phyloP scores from a whole-genome alignment of 2,797 vertebrate species.

The Eulemur albifrons region DNA sequence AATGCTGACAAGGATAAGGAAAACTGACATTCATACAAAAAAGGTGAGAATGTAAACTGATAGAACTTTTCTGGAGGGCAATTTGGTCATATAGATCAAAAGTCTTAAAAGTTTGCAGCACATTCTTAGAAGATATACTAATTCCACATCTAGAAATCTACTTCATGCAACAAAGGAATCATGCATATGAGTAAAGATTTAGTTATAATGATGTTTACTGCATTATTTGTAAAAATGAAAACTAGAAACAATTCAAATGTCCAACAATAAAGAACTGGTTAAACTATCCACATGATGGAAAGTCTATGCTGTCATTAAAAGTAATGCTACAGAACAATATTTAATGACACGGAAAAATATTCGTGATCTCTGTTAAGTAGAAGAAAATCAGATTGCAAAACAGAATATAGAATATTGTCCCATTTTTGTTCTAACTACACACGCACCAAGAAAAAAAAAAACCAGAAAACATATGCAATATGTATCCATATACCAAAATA shows the following conservation, averaged over 20 bases:
- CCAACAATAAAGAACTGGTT: conserved; percentile 55
- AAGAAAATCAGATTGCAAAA: conserved; percentile 45
- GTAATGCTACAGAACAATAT: conserved; percentile 49
- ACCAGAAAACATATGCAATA: conserved; percentile 7
- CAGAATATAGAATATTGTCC: conserved; percentile 31
- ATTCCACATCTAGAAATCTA: conserved; percentile 44
- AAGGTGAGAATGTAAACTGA: conserved; percentile 33
- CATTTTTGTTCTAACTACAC: conserved; percentile 40
- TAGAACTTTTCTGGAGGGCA: conserved; percentile 6
- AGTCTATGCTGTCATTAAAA: conserved; percentile 67
- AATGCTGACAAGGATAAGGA: neutral
- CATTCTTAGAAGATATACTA: conserved; percentile 22
- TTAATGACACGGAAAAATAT: conserved; percentile 62
- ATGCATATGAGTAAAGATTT: conserved; percentile 41
- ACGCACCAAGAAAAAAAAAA: neutral
- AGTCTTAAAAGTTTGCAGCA: neutral
- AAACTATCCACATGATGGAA: conserved; percentile 45
- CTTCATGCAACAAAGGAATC: conserved; percentile 36
- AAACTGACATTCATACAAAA: conserved; percentile 31
- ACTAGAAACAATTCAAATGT: conserved; percentile 61
- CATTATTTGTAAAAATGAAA: conserved; percentile 64
- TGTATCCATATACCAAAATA: neutral
- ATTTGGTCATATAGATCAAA: neutral
- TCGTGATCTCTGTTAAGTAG: conserved; percentile 50
- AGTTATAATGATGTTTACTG: conserved; percentile 37